These are phyloP conservation scores for Otolemur garnettii DNA, from an alignment of 2,113 vertebrate species.

Conservation along the genomic window DNA sequence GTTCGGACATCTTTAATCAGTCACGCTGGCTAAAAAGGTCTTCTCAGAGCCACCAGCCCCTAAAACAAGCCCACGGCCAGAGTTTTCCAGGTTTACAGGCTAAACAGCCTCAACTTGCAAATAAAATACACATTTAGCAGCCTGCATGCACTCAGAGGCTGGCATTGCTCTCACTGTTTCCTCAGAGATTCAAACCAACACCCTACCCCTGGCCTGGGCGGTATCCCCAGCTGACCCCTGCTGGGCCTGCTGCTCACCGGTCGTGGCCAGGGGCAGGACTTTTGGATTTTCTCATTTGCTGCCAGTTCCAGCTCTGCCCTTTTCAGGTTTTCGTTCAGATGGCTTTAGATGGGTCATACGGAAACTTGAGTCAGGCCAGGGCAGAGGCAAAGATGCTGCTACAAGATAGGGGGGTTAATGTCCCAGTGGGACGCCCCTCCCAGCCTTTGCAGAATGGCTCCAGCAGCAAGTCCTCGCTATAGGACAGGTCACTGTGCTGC, in stretches of 20 bases:
- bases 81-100: background rate
- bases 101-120: background rate
- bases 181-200: background rate
- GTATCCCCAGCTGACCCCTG: background rate
- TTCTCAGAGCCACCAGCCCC: background rate
- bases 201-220: background rate
- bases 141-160: background rate
- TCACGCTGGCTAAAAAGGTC: background rate
- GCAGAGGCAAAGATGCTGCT: background rate
- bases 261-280: background rate
- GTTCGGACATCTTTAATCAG: background rate
- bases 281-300: conserved; percentile 12
- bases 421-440: background rate
- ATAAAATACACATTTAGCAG: background rate
- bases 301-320: background rate
- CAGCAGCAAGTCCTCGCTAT: background rate
- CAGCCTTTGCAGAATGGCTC: background rate
- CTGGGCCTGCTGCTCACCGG: background rate
- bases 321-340: conserved; percentile 35
- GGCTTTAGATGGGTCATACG: conserved; percentile 34
- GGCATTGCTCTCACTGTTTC: background rate
- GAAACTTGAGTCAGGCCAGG: background rate
- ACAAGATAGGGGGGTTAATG: background rate
- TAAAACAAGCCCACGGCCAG: background rate
- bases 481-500: background rate